Base-by-base conservation (phyloP, 2,113 vertebrate species). In the Propithecus coquereli region DNA sequence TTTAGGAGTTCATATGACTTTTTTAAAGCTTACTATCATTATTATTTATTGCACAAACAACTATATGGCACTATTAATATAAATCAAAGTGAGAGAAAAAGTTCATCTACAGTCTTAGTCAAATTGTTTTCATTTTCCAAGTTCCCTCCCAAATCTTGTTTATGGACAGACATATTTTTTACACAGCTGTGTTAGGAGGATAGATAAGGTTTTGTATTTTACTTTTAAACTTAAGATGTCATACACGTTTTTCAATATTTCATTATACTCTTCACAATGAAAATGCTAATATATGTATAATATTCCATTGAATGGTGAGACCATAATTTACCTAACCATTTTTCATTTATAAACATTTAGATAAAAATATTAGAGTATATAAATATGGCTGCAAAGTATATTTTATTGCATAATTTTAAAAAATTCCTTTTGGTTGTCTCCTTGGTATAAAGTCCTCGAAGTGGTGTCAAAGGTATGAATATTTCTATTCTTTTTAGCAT, bases 31-130 rank as follows among this genome's bases (percentile, higher is more conserved):
- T 94, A 54, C 81, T 81, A 47, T 68, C 13, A 14, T 94, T 96
- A 73, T 92, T 96, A 89, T 92, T 84, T 95, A 96, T 90, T 86
- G 50, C 5, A 83, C 74, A 92, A 74, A 91, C 34, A 84, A 57
- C 1, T 1, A 10, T 30, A 59, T 57, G 86, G 4, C 45, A 85
- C 27, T 85, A 59, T 68, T 94, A 59, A 71, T 52, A 90, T 52
- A 93, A 91, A 94, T 94, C 57, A 84, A 86, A 96, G 63, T 68
- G 70, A 84, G 92, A 80, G 25, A 71, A 94, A 86, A 88, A 52
- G 47, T 77, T 94, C 61, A 94, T 59, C 40, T 11, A 50, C 34
- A 66, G 37, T 91, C 37, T 83, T 79, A 30, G 45, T 96, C 14
- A 61, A 73, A 37, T 43, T 86, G 59, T 70, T 93, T 83, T 23